Conservation (phyloP, 2,797 vertebrate species). For the Lophotriccus pileatus region DNA sequence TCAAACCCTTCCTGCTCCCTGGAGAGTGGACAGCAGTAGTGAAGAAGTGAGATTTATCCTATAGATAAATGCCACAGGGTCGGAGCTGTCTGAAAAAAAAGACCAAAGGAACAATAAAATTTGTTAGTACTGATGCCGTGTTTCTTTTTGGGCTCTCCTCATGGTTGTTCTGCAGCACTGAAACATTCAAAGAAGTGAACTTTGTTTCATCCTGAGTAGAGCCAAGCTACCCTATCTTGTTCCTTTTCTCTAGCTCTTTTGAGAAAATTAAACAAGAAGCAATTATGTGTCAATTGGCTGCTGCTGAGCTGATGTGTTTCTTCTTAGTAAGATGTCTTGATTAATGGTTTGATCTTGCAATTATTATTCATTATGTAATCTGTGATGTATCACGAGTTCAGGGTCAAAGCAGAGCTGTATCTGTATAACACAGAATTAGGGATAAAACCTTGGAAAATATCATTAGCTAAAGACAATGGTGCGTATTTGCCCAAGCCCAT, state of each 20-base stretch:
- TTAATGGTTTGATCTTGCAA: constrained; percentile 40
- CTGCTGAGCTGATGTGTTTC: constrained; percentile 10
- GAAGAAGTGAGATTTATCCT: neutral
- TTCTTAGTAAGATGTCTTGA: constrained; percentile 11
- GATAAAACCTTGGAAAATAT: neutral
- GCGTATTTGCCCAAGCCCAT: neutral
- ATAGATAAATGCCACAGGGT: neutral
- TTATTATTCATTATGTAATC: constrained; percentile 28
- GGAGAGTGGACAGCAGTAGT: neutral
- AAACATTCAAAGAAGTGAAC: neutral
- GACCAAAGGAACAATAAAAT: neutral
- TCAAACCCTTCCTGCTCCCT: neutral
- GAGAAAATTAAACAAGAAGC: constrained; percentile 36
- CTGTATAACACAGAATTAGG: neutral
- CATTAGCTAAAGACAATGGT: neutral
- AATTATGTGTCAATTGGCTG: constrained; percentile 11
- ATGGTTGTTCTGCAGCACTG: neutral
- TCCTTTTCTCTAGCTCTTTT: neutral
- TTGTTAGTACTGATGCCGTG: neutral
- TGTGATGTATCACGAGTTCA: neutral
- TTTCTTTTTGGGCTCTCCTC: neutral
- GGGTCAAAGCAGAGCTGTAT: neutral
- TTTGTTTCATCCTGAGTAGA: neutral
- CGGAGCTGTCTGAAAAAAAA: neutral
- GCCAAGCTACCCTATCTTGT: neutral